Evolutionary conservation across 2,888 invertebrate species (phyloP).

Genomic region (Protodeltote pygarga): DNA sequence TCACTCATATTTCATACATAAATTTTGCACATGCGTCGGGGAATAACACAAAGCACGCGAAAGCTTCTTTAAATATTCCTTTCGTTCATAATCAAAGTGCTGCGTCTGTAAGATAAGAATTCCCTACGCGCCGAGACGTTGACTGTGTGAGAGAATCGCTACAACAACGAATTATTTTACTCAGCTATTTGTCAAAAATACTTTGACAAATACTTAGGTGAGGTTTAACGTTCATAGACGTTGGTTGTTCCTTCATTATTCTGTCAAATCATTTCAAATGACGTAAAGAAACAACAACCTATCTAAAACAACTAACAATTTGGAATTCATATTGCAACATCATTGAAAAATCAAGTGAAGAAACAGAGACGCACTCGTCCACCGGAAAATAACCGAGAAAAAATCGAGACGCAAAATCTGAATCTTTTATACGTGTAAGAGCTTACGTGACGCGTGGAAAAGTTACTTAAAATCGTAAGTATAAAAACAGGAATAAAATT

Average conservation of each 20-base stretch:
- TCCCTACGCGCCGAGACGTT: slow-evolving; percentile 71
- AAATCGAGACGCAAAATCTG: too few species aligned
- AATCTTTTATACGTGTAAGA: slow-evolving; percentile 44
- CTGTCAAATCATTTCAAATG: background rate
- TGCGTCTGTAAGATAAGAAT: slow-evolving; percentile 84
- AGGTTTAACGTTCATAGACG: slow-evolving; percentile 47
- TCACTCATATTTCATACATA: slow-evolving; percentile 69
- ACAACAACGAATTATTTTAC: slow-evolving; percentile 78
- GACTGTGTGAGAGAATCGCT: slow-evolving; percentile 67
- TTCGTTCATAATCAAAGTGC: slow-evolving; percentile 84
- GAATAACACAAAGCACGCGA: slow-evolving; percentile 74
- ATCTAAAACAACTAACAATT: too few species aligned
- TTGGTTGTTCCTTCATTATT: slow-evolving; percentile 13
- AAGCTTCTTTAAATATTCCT: slow-evolving; percentile 83
- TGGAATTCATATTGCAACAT: too few species aligned
- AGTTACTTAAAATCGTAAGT: slow-evolving; percentile 56
- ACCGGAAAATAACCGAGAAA: too few species aligned
- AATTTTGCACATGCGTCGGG: slow-evolving; percentile 78
- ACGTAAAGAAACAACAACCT: too few species aligned
- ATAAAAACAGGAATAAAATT: slow-evolving; percentile 67
- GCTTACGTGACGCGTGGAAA: slow-evolving; percentile 46
- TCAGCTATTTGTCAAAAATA: slow-evolving; percentile 82
- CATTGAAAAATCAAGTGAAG: too few species aligned
- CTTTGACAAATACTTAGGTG: slow-evolving; percentile 58
- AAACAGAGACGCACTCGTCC: too few species aligned